Percentiles rank a stretch among this genome's conserved stretches.
Conservation (phyloP, 2,888 invertebrate genomes). For the Seira ritae region DNA sequence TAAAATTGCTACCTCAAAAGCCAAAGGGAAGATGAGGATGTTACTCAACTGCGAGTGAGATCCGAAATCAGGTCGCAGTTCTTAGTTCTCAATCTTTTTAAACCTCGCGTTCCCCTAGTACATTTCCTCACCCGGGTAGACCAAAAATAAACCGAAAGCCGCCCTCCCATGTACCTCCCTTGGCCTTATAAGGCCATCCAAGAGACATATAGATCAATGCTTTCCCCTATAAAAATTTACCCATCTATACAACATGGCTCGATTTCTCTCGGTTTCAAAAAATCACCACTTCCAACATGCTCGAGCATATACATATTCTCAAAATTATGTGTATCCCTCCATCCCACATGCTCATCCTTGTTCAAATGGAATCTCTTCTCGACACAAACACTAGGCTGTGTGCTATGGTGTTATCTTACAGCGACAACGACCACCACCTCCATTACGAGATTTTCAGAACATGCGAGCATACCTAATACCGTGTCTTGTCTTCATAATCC, state of each 20-base stretch:
- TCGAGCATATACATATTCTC: background rate
- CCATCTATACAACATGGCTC: no score
- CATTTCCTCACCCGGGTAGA: slow-evolving; percentile 72
- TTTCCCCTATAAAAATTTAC: slow-evolving; percentile 19
- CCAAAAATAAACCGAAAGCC: slow-evolving; percentile 73
- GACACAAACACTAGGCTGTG: no score
- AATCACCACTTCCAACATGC: slow-evolving; percentile 15
- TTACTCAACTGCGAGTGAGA: slow-evolving; percentile 70
- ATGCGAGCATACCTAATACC: slow-evolving; percentile 21
- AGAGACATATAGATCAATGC: slow-evolving; percentile 67
- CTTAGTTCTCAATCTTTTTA: slow-evolving; percentile 68
- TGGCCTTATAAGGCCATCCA: slow-evolving; percentile 73
- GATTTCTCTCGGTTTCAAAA: slow-evolving; percentile 25
- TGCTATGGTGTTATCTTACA: no score
- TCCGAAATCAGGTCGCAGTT: slow-evolving; percentile 73
- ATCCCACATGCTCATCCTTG: no score
- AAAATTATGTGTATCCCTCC: no score
- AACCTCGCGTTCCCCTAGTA: slow-evolving; percentile 68
- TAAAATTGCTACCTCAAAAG: slow-evolving; percentile 69
- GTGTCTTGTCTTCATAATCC: slow-evolving; percentile 6
- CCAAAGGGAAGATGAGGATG: slow-evolving; percentile 72
- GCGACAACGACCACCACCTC: slow-evolving; percentile 36
- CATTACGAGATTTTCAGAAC: no score
- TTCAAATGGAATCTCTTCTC: no score
- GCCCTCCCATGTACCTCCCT: slow-evolving; percentile 72